Percentiles rank a stretch among this genome's conserved stretches.
Conservation (phyloP, 2,888 invertebrate species). For the Drosophila demipolita region DNA sequence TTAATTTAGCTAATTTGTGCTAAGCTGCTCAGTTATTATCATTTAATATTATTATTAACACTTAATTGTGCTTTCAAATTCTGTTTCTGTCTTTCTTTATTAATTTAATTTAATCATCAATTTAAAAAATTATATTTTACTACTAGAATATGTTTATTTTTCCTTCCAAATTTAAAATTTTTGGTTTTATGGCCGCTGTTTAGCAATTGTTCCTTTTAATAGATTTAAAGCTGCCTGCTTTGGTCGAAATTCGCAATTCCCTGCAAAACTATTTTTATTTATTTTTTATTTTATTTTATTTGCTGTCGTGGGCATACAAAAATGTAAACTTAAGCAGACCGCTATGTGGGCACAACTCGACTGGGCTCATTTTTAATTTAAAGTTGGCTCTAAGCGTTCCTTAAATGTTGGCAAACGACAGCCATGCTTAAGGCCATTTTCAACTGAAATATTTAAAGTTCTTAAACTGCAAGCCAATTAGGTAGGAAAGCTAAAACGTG, state of each 20-base stretch:
- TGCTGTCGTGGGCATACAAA: slow-evolving; percentile 17
- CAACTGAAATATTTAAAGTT: slow-evolving; percentile 20
- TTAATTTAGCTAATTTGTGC: not conserved
- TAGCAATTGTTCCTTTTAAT: not conserved
- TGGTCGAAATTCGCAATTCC: not conserved
- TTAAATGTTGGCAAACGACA: slow-evolving; percentile 40
- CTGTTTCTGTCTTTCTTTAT: not conserved
- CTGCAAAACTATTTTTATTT: not conserved
- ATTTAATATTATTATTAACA: too few relatives aligned
- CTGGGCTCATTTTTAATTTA: slow-evolving; percentile 35
- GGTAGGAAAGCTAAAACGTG: slow-evolving; percentile 53
- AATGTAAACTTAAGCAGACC: slow-evolving; percentile 46
- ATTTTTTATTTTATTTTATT: not conserved
- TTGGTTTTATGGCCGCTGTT: too few relatives aligned
- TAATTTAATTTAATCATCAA: not conserved
- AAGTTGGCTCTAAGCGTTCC: slow-evolving; percentile 30
- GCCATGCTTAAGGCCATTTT: slow-evolving; percentile 29
- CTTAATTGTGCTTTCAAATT: not conserved
- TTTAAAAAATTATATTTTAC: not conserved
- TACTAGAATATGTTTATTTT: not conserved
- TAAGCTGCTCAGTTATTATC: not conserved
- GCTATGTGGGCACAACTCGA: slow-evolving; percentile 28
- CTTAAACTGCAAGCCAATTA: slow-evolving; percentile 59
- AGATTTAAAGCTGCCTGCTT: not conserved
- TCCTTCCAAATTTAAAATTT: too few relatives aligned